These are phyloP conservation scores for Glareola pratincola DNA, from an alignment of 2,113 vertebrate species.

Conservation along the genomic window DNA sequence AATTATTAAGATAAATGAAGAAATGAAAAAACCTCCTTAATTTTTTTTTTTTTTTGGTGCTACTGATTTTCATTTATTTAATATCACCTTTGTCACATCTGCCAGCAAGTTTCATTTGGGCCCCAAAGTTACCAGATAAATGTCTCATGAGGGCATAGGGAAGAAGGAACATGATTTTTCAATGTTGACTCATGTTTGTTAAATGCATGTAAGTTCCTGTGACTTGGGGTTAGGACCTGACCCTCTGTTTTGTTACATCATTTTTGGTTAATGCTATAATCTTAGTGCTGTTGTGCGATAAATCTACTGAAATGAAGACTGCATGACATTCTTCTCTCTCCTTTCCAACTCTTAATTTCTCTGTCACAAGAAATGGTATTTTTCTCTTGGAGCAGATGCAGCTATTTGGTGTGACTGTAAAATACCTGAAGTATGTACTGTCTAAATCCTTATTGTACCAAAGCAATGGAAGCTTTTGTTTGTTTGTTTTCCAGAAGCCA, in stretches of 20 bases:
- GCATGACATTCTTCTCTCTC: not conserved
- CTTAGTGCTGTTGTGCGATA: not conserved
- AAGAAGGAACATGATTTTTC: not conserved
- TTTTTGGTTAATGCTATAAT: not conserved
- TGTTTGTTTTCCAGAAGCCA: not conserved
- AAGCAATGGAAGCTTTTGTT: not conserved
- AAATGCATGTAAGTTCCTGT: not conserved
- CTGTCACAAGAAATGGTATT: not conserved
- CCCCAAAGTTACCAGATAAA: not conserved
- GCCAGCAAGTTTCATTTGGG: not conserved
- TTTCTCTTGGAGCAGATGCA: not conserved
- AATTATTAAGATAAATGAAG: not conserved
- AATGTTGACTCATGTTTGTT: not conserved
- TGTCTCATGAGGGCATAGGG: not conserved
- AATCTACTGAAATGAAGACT: not conserved
- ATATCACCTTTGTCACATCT: not conserved
- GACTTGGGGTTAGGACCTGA: not conserved
- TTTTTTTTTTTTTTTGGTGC: not conserved
- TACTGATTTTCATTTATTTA: not conserved
- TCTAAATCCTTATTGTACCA: not conserved
- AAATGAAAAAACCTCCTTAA: not conserved
- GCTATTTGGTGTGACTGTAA: not conserved
- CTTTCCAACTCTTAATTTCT: not conserved
- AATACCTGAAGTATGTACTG: not conserved
- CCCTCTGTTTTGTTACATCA: not conserved